Evolutionary conservation across 2,888 invertebrate species (phyloP).

Genomic region (Pristionchus fissidentatus): DNA sequence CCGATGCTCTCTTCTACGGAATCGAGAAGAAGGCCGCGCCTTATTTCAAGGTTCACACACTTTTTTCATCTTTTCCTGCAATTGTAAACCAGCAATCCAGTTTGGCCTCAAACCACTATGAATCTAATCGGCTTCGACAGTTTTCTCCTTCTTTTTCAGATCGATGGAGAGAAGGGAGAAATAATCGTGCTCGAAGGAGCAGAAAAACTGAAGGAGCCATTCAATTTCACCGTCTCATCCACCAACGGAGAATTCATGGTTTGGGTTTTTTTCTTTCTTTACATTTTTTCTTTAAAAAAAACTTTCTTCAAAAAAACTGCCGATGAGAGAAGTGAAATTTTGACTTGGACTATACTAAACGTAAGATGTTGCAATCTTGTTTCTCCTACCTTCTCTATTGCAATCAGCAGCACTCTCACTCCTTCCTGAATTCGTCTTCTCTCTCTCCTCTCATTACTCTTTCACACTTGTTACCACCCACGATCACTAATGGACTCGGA

Average conservation of each 20-base stretch:
- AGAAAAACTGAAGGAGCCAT: neutral
- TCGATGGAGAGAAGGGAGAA: constrained; percentile 29
- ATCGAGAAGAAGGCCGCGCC: constrained; percentile 38
- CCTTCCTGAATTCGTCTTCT: neutral
- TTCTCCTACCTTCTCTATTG: neutral
- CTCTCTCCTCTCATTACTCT: constrained; percentile 1
- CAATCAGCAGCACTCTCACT: neutral
- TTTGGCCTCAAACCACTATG: too few relatives aligned
- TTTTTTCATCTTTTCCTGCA: too few relatives aligned
- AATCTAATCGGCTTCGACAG: neutral
- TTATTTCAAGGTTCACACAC: constrained; percentile 38
- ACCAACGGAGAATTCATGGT: constrained; percentile 38
- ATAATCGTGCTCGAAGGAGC: neutral
- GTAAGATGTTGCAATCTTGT: too few relatives aligned
- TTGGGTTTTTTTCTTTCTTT: neutral
- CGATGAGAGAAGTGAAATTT: too few relatives aligned
- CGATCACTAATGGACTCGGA: constrained; percentile 20
- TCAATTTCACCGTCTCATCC: constrained; percentile 17
- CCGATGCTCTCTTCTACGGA: constrained; percentile 6
- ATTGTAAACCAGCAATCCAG: too few relatives aligned
- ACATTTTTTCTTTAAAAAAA: neutral
- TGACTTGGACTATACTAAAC: too few relatives aligned
- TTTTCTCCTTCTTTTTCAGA: neutral
- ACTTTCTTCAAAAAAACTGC: neutral
- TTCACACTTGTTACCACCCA: neutral